A percentile compares a stretch with the other conserved stretches of the same genome.
Evolutionary conservation across 1,140 invertebrate species (phyloP).

Genomic region (Parapsyche elsis): DNA sequence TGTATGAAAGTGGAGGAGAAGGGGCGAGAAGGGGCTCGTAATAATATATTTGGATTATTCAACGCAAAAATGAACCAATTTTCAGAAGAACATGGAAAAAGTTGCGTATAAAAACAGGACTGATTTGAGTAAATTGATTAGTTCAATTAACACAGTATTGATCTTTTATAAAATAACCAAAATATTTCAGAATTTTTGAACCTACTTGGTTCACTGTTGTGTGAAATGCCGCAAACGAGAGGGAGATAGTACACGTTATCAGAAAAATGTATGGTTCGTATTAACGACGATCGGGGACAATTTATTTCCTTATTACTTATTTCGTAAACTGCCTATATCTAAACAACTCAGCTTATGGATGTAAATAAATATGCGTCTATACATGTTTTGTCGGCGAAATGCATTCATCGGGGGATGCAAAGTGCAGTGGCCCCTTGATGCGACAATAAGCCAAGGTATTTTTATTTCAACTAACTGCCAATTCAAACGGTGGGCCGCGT

Average conservation of each 20-base stretch:
- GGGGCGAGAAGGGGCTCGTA: not conserved
- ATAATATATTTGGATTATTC: not conserved
- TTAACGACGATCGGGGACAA: no score
- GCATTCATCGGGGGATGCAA: conserved; percentile 35
- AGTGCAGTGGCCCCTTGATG: conserved; percentile 37
- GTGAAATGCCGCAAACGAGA: not conserved
- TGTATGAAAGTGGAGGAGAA: not conserved
- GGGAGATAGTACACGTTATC: no score
- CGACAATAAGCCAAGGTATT: conserved; percentile 41
- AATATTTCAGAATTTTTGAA: no score
- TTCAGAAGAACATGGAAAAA: no score
- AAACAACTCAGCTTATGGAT: not conserved
- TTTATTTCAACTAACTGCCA: conserved; percentile 32
- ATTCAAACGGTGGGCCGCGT: conserved; percentile 38
- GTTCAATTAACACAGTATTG: no score
- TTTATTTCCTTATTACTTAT: not conserved
- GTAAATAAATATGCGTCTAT: not conserved
- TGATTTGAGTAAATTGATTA: no score
- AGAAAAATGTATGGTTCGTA: no score
- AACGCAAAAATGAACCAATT: not conserved
- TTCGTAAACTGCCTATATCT: not conserved
- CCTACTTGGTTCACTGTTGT: no score
- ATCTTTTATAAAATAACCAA: no score
- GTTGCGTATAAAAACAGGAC: no score
- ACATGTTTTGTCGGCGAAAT: conserved; percentile 38